These are phyloP conservation scores for Thera obeliscata DNA, from an alignment of 2,888 invertebrate genomes.

Conservation along the genomic window DNA sequence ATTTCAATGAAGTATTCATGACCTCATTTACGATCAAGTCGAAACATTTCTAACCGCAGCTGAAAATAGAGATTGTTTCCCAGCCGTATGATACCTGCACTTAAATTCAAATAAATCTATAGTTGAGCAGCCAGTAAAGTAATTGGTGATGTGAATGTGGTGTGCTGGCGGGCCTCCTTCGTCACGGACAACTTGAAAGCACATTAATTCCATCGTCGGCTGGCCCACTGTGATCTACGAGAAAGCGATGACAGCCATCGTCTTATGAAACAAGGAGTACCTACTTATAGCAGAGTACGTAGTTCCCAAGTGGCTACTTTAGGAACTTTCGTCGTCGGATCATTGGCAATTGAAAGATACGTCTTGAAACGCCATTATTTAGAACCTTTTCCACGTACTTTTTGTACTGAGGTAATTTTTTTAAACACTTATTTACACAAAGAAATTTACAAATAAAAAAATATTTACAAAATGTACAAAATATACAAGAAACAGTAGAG, in stretches of 20 bases:
- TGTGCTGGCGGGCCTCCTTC: conserved; percentile 64
- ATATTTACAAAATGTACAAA: no score
- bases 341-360: conserved; percentile 7
- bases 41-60: not conserved
- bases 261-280: conserved; percentile 16
- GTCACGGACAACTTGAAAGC: conserved; percentile 67
- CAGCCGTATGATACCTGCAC: conserved; percentile 5
- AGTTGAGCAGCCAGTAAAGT: conserved; percentile 60
- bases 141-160: conserved; percentile 46
- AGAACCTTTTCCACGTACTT: not conserved
- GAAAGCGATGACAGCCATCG: conserved; percentile 66
- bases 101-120: conserved; percentile 58
- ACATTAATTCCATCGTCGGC: conserved; percentile 66
- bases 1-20: no score
- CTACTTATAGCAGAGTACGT: not conserved
- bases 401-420: not conserved
- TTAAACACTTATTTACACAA: not conserved
- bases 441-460: no score
- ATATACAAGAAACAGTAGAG: no score
- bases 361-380: conserved; percentile 1
- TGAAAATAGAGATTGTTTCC: not conserved
- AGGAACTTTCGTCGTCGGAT: conserved; percentile 23
- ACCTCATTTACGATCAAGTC: not conserved
- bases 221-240: conserved; percentile 64
- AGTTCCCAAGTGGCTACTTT: conserved; percentile 22